Percentiles rank a stretch among this genome's conserved stretches.
These are phyloP conservation scores for Hiodon alosoides DNA, from an alignment of 2,113 vertebrate genomes.

Conservation along the genomic window DNA sequence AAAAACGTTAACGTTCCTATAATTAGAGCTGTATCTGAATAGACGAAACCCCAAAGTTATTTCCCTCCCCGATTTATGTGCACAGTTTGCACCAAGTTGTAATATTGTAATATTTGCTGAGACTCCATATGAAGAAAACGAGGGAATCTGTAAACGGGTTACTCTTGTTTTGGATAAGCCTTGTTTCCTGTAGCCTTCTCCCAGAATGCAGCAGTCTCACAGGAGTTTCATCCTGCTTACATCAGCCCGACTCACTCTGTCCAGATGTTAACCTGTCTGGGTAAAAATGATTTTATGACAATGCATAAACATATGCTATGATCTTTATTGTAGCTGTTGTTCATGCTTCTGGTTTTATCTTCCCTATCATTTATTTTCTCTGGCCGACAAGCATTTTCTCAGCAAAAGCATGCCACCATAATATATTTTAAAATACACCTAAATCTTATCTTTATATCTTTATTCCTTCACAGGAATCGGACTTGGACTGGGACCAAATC, in stretches of 20 bases:
- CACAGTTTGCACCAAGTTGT: background rate
- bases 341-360: constrained; percentile 49
- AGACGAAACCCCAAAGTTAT: constrained; percentile 38
- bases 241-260: background rate
- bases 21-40: constrained; percentile 71
- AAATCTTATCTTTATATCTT: constrained; percentile 38
- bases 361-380: constrained; percentile 23
- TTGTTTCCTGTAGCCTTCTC: constrained; percentile 69
- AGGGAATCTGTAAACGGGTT: constrained; percentile 13
- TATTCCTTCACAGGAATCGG: constrained; percentile 55
- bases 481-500: constrained; percentile 18
- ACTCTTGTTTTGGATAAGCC: constrained; percentile 29
- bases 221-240: constrained; percentile 35
- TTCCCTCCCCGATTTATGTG: constrained; percentile 1
- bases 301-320: constrained; percentile 67
- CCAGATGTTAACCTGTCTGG: constrained; percentile 54
- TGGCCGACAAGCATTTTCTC: constrained; percentile 58
- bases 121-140: background rate
- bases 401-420: constrained; percentile 58
- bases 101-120: background rate
- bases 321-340: constrained; percentile 61
- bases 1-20: constrained; percentile 6
- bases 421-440: constrained; percentile 31
- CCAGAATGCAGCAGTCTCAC: constrained; percentile 73
- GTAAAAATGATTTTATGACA: constrained; percentile 54